Evolutionary conservation across 2,113 vertebrate genomes (phyloP).

Genomic region (Gasterosteus aculeatus): DNA sequence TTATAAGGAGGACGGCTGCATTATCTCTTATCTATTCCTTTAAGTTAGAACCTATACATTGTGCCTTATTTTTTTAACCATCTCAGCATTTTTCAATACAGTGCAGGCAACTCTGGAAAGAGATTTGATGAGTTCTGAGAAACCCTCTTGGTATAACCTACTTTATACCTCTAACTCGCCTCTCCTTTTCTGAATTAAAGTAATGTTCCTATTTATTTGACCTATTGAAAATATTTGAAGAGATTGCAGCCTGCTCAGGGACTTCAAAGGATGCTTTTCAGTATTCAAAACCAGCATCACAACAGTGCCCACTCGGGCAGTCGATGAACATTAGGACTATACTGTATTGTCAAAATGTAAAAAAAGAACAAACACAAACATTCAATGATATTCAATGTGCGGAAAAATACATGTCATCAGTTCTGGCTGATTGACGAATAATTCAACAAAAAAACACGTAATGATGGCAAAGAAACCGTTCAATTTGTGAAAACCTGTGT

Average conservation of each 20-base stretch:
- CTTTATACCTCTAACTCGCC: slow-evolving; percentile 21
- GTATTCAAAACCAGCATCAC: slow-evolving; percentile 1
- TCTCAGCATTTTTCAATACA: slow-evolving; percentile 52
- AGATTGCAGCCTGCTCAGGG: background rate
- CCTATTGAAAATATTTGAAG: slow-evolving; percentile 7
- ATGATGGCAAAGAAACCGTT: background rate
- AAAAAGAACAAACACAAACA: background rate
- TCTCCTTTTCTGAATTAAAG: slow-evolving; percentile 29
- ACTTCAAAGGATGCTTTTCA: background rate
- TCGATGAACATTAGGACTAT: background rate
- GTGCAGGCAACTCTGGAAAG: slow-evolving; percentile 35
- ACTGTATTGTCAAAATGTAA: background rate
- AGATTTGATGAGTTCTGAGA: slow-evolving; percentile 34
- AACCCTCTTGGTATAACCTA: slow-evolving; percentile 27
- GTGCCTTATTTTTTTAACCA: slow-evolving; percentile 47
- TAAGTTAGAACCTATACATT: slow-evolving; percentile 37
- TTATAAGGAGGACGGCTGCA: slow-evolving; percentile 23
- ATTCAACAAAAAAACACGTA: too few relatives aligned
- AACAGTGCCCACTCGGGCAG: background rate
- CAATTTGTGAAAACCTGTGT: slow-evolving; percentile 15
- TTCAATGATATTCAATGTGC: too few relatives aligned
- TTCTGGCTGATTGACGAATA: too few relatives aligned
- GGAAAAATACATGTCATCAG: background rate
- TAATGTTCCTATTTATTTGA: slow-evolving; percentile 26
- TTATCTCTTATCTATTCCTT: slow-evolving; percentile 41